Percentiles rank a stretch among this genome's conserved stretches.
phyloP scores from a whole-genome alignment of 2,888 invertebrate species.

The Papilio elwesi region DNA sequence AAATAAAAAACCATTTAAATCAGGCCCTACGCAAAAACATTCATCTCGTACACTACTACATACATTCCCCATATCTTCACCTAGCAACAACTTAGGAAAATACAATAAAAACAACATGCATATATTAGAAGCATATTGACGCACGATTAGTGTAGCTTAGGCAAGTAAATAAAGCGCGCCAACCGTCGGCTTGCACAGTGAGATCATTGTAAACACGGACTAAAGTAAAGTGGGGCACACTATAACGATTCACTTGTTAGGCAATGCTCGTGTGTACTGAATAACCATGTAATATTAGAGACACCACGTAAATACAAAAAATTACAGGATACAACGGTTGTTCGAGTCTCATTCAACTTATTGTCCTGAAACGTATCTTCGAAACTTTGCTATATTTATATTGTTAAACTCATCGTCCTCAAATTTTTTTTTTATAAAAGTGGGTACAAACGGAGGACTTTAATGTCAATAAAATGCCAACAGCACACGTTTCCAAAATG shows the following conservation, averaged over 20 bases:
- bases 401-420: no score
- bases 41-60: no score
- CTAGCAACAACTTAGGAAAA: not conserved
- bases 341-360: not conserved
- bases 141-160: slow-evolving; percentile 29
- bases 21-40: no score
- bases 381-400: not conserved
- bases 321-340: slow-evolving; percentile 5
- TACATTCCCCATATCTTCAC: not conserved
- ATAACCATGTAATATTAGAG: slow-evolving; percentile 61
- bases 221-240: slow-evolving; percentile 61
- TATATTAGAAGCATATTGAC: slow-evolving; percentile 29
- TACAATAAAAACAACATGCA: slow-evolving; percentile 6
- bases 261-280: slow-evolving; percentile 66
- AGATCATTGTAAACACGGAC: slow-evolving; percentile 54
- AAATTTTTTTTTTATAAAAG: no score
- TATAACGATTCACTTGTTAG: slow-evolving; percentile 70
- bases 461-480: no score
- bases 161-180: slow-evolving; percentile 44
- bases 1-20: no score
- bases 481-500: no score
- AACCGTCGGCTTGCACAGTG: slow-evolving; percentile 54
- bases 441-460: no score
- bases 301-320: slow-evolving; percentile 41
- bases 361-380: not conserved